Conservation (phyloP, 2,797 vertebrate species). For the Sardinella longiceps region DNA sequence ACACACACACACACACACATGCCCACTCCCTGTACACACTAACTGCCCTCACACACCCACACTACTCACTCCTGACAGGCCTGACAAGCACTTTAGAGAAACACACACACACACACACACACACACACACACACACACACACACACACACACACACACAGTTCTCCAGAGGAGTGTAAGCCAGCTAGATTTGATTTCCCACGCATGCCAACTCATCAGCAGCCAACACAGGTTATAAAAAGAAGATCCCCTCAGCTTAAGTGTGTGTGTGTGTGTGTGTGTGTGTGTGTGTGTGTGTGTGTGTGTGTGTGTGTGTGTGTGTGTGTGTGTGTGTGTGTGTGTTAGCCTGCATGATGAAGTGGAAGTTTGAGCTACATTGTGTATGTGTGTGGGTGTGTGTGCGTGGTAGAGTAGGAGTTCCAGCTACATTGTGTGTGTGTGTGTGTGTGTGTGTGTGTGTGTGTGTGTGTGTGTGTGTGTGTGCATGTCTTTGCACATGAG, state of each 20-base stretch:
- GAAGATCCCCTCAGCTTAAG: conserved; percentile 2
- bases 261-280: background rate
- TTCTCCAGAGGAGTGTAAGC: background rate
- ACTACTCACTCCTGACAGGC: background rate
- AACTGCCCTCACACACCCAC: background rate
- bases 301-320: no score
- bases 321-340: no score
- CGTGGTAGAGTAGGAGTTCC: background rate
- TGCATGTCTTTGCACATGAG: background rate
- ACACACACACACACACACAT: background rate
- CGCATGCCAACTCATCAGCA: background rate
- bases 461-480: background rate
- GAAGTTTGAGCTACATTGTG: background rate
- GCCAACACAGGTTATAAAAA: conserved; percentile 2
- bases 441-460: background rate
- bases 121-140: background rate
- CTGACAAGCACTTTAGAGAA: background rate
- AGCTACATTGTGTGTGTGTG: background rate
- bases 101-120: background rate
- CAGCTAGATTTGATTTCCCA: background rate
- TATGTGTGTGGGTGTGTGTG: background rate
- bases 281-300: no score
- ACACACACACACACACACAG: background rate
- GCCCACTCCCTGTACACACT: background rate
- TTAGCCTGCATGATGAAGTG: no score